Conservation (phyloP, 2,888 invertebrate genomes). For the Chydorus sphaericus region DNA sequence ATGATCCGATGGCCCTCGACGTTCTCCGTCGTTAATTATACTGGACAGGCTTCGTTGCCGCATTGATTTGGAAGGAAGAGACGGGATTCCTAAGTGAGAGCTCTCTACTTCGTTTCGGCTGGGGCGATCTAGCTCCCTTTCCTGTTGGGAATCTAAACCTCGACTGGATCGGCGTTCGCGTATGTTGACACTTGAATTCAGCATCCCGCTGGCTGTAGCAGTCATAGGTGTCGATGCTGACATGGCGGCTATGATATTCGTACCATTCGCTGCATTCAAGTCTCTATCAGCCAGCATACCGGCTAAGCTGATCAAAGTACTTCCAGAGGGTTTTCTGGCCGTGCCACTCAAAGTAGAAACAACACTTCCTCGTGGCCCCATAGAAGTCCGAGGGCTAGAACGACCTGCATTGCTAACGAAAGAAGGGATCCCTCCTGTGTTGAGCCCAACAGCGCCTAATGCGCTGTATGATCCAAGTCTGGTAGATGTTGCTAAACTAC, state of each 20-base stretch:
- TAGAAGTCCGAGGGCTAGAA: slow-evolving; percentile 29
- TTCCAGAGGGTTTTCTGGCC: slow-evolving; percentile 68
- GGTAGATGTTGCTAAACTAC: not conserved
- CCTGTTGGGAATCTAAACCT: not conserved
- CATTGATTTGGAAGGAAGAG: not conserved
- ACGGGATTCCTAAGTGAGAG: not conserved
- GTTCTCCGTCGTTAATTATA: not conserved
- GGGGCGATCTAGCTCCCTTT: not conserved
- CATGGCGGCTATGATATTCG: not conserved
- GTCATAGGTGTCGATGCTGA: not conserved
- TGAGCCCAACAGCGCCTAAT: not conserved
- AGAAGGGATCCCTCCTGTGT: not conserved
- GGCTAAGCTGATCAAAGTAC: slow-evolving; percentile 66
- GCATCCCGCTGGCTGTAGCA: not conserved
- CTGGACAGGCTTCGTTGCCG: slow-evolving; percentile 1
- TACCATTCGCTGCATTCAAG: slow-evolving; percentile 8
- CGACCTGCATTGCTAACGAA: slow-evolving; percentile 6
- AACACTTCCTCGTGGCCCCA: slow-evolving; percentile 61
- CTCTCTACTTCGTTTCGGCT: not conserved
- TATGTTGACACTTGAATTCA: not conserved
- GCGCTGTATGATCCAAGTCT: too few species aligned
- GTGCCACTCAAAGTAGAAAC: slow-evolving; percentile 46
- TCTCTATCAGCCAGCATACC: slow-evolving; percentile 42
- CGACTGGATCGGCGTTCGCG: slow-evolving; percentile 11
- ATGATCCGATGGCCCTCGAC: not conserved